Percentiles rank a stretch among this genome's conserved stretches.
Evolutionary conservation across 2,888 invertebrate species (phyloP).

Genomic region (Sinohyriopsis cumingii): DNA sequence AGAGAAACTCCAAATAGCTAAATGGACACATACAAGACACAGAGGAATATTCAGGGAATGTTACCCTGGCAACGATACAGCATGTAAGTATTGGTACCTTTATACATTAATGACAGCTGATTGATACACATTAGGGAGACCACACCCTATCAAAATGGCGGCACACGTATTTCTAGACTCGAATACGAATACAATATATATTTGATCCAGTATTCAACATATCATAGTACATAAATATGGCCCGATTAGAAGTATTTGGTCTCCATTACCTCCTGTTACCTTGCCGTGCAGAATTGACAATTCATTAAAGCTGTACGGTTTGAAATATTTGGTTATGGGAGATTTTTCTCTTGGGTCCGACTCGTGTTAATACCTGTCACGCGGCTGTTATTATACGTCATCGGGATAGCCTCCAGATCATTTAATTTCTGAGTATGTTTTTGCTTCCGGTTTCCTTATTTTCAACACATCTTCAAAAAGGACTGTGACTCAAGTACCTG

Average conservation of each 20-base stretch:
- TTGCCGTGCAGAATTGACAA: not conserved
- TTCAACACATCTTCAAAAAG: too few species aligned
- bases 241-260: not conserved
- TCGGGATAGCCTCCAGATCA: too few species aligned
- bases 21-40: slow-evolving; percentile 51
- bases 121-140: not conserved
- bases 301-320: too few species aligned
- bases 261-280: not conserved
- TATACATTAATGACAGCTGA: too few species aligned
- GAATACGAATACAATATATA: not conserved
- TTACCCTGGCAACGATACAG: slow-evolving; percentile 60
- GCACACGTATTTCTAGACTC: not conserved
- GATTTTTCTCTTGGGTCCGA: too few species aligned
- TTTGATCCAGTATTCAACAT: not conserved
- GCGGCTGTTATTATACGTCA: too few species aligned
- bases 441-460: too few species aligned
- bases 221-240: not conserved
- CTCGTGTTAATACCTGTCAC: too few species aligned
- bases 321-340: too few species aligned
- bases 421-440: too few species aligned
- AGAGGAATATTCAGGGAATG: slow-evolving; percentile 64
- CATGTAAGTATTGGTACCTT: slow-evolving; percentile 52
- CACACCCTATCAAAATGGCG: not conserved
- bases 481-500: too few species aligned
- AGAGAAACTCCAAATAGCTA: slow-evolving; percentile 12